A percentile compares a stretch with the other conserved stretches of the same genome.
Evolutionary conservation across 2,797 vertebrate species (phyloP).

Genomic region (Phaenicophaeus curvirostris): DNA sequence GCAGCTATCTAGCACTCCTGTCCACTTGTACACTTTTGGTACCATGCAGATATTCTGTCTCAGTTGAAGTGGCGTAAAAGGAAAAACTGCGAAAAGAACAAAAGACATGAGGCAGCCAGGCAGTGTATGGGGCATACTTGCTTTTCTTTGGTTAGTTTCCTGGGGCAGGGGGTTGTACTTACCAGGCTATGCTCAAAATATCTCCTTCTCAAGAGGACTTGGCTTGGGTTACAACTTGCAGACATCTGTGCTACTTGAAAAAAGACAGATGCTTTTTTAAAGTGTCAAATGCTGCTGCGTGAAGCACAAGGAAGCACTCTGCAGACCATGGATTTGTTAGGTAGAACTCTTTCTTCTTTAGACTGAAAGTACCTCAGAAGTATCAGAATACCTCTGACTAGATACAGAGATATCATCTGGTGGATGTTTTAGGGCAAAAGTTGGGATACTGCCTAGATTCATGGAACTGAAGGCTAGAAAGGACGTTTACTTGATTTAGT

Average conservation of each 20-base stretch:
- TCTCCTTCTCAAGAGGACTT: conserved; percentile 14
- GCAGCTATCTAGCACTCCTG: neutral
- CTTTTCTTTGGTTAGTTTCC: neutral
- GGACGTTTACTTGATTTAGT: neutral
- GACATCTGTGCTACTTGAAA: conserved; percentile 28
- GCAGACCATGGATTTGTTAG: neutral
- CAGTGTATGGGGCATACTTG: neutral
- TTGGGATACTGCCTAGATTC: neutral
- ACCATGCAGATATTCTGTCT: neutral
- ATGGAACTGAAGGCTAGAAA: neutral
- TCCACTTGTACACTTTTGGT: neutral
- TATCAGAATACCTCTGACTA: neutral
- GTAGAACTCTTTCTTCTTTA: neutral
- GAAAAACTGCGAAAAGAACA: neutral
- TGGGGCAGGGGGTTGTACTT: neutral
- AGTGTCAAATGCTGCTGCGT: conserved; percentile 17
- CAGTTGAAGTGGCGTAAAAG: neutral
- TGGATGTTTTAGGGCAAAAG: neutral
- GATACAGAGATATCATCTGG: neutral
- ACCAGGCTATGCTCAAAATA: neutral
- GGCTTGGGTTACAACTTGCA: conserved; percentile 7
- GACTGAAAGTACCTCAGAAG: neutral
- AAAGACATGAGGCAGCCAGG: neutral
- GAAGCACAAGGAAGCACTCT: neutral
- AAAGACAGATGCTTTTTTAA: conserved; percentile 19